These are phyloP conservation scores for Monochamus alternatus DNA, from an alignment of 2,888 invertebrate species.

Conservation along the genomic window DNA sequence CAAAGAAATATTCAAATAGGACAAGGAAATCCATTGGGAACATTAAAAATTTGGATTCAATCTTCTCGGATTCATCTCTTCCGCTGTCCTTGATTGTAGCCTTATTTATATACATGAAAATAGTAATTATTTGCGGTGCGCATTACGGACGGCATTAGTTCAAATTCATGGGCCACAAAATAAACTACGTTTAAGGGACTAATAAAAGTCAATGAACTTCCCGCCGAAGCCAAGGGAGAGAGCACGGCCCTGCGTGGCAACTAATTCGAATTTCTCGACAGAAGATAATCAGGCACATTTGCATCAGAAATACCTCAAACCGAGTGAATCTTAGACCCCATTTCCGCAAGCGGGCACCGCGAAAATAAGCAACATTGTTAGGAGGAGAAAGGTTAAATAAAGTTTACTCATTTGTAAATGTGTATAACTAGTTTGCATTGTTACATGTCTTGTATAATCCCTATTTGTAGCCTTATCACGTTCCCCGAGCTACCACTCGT, in stretches of 20 bases:
- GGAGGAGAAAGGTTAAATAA: slow-evolving; percentile 65
- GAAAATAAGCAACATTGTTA: slow-evolving; percentile 63
- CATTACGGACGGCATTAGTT: not conserved
- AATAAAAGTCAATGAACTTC: slow-evolving; percentile 32
- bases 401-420: slow-evolving; percentile 68
- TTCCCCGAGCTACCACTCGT: slow-evolving; percentile 49
- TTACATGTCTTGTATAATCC: slow-evolving; percentile 59
- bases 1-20: no score
- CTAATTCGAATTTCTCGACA: slow-evolving; percentile 57
- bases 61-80: no score
- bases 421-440: slow-evolving; percentile 62
- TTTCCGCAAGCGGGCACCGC: slow-evolving; percentile 56
- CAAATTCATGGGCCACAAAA: slow-evolving; percentile 27
- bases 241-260: slow-evolving; percentile 50
- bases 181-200: slow-evolving; percentile 31
- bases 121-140: slow-evolving; percentile 5
- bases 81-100: not conserved
- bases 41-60: no score
- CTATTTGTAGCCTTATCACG: slow-evolving; percentile 56
- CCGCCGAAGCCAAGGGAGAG: slow-evolving; percentile 22
- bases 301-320: slow-evolving; percentile 67
- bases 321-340: slow-evolving; percentile 60
- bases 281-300: slow-evolving; percentile 65
- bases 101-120: slow-evolving; percentile 12
- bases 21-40: no score